A percentile compares a stretch with the other conserved stretches of the same genome.
Evolutionary conservation across 2,797 vertebrate genomes (phyloP).

Genomic region (Hybognathus amarus): DNA sequence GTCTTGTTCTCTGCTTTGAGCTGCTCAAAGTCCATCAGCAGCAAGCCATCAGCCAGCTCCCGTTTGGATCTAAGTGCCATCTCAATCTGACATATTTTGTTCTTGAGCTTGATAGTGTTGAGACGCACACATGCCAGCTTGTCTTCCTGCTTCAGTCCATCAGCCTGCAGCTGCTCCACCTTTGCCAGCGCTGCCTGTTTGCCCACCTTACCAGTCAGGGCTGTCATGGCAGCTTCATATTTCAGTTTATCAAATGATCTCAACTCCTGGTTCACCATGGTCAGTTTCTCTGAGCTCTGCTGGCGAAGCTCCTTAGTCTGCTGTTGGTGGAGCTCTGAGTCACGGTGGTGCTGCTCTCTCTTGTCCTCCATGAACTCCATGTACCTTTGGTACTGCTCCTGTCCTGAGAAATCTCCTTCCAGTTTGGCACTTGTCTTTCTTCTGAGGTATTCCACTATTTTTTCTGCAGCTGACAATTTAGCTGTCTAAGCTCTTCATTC

Average conservation of each 20-base stretch:
- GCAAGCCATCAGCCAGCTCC: constrained; percentile 62
- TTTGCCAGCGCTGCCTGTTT: constrained; percentile 66
- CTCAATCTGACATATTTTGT: constrained; percentile 68
- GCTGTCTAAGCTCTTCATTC: constrained; percentile 62
- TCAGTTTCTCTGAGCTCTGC: constrained; percentile 64
- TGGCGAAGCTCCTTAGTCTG: constrained; percentile 64
- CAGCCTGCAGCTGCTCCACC: constrained; percentile 67
- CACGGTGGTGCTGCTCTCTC: constrained; percentile 58
- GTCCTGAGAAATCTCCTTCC: constrained; percentile 46
- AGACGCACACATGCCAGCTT: constrained; percentile 70
- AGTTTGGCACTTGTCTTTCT: constrained; percentile 64
- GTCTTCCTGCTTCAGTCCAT: constrained; percentile 69
- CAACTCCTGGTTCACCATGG: constrained; percentile 74
- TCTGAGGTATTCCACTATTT: constrained; percentile 69
- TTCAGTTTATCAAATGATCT: constrained; percentile 68
- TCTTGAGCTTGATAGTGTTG: constrained; percentile 77
- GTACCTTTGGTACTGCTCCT: constrained; percentile 70
- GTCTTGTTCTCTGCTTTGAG: constrained; percentile 79
- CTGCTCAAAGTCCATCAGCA: constrained; percentile 74
- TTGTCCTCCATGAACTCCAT: constrained; percentile 69
- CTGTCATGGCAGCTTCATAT: constrained; percentile 66
- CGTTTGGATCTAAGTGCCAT: constrained; percentile 64
- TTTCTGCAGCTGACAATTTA: constrained; percentile 73
- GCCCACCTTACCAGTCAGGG: constrained; percentile 67
- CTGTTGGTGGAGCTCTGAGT: constrained; percentile 60